Conservation (phyloP, 2,797 vertebrate species). For the Anomalospiza imberbis region DNA sequence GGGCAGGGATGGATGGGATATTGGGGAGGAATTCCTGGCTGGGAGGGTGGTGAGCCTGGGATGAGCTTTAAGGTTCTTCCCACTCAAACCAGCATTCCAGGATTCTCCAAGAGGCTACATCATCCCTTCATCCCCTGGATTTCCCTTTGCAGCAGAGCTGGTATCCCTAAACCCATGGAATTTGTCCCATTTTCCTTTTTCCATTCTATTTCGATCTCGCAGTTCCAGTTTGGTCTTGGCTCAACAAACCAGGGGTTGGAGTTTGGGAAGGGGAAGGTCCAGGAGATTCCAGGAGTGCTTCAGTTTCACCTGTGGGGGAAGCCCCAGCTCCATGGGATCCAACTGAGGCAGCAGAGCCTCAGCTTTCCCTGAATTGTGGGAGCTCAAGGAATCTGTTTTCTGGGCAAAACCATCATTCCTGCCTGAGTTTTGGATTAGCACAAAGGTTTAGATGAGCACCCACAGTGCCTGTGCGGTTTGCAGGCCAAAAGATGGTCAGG, state of each 20-base stretch:
- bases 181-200: not conserved
- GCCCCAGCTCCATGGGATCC: too few species aligned
- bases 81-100: not conserved
- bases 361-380: not conserved
- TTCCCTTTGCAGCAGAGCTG: not conserved
- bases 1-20: not conserved
- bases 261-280: not conserved
- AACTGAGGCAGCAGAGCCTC: not conserved
- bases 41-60: accelerated
- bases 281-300: not conserved
- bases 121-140: not conserved
- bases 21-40: accelerated
- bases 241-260: not conserved
- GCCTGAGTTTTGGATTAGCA: not conserved
- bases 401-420: not conserved
- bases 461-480: too few species aligned
- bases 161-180: not conserved
- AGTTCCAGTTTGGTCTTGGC: not conserved
- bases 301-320: not conserved
- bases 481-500: not conserved
- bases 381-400: not conserved
- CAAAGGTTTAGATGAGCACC: accelerated
- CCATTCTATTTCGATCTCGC: not conserved
- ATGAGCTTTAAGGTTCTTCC: not conserved
- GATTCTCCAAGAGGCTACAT: not conserved